These are phyloP conservation scores for Pseudolycoriella hygida DNA, from an alignment of 2,888 invertebrate species.

Conservation along the genomic window DNA sequence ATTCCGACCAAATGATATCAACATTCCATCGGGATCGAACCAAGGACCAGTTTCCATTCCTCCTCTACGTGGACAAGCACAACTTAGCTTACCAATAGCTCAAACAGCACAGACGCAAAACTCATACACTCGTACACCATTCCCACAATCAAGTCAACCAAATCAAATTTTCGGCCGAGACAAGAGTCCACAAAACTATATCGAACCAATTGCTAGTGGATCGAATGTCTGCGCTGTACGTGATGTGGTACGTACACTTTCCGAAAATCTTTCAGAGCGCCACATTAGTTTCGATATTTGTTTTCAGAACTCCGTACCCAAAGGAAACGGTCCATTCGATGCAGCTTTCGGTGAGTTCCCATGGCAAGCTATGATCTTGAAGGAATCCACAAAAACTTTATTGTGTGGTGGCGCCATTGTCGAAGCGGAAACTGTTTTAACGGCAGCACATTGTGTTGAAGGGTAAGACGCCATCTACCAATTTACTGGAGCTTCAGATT, in stretches of 20 bases:
- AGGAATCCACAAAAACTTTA: constrained; percentile 49
- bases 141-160: constrained; percentile 1
- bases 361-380: constrained; percentile 71
- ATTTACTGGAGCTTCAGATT: not conserved
- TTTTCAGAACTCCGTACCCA: constrained; percentile 23
- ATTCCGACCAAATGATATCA: constrained; percentile 1
- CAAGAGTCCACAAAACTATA: constrained; percentile 10
- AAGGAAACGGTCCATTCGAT: constrained; percentile 34
- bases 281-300: constrained; percentile 1
- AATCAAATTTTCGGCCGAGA: constrained; percentile 2
- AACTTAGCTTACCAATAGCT: constrained; percentile 1
- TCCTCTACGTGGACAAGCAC: constrained; percentile 4
- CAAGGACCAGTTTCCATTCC: constrained; percentile 5
- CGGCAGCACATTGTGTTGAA: constrained; percentile 63
- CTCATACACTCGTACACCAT: constrained; percentile 3
- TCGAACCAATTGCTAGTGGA: constrained; percentile 8
- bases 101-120: constrained; percentile 3
- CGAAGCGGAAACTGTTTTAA: constrained; percentile 51
- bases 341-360: constrained; percentile 67
- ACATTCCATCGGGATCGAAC: constrained; percentile 2
- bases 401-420: constrained; percentile 69
- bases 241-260: constrained; percentile 14
- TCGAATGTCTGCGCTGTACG: constrained; percentile 14
- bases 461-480: constrained; percentile 46
- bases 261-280: not conserved